A percentile compares a stretch with the other conserved stretches of the same genome.
Evolutionary conservation across 2,888 invertebrate genomes (phyloP).

Genomic region (Mythimna loreyi): DNA sequence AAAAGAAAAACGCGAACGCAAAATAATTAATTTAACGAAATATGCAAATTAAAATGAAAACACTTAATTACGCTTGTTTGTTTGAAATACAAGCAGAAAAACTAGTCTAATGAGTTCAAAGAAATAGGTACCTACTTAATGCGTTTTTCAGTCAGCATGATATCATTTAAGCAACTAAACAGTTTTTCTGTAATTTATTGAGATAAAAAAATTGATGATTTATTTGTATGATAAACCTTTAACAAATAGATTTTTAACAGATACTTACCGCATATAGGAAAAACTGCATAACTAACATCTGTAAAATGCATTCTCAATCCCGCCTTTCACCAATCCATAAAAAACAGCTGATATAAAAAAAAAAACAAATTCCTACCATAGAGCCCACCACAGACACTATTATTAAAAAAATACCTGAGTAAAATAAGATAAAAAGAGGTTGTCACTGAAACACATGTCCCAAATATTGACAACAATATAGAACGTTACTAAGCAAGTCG

Average conservation of each 20-base stretch:
- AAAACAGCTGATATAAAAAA: neutral
- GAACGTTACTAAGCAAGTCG: slow-evolving; percentile 64
- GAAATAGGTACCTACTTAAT: slow-evolving; percentile 22
- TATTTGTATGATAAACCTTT: neutral
- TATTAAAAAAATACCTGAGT: neutral
- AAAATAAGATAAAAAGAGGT: slow-evolving; percentile 9
- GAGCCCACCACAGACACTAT: neutral
- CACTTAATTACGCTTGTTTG: slow-evolving; percentile 50
- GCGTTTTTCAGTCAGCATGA: slow-evolving; percentile 31
- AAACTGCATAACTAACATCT: neutral
- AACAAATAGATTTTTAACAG: neutral
- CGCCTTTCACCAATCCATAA: neutral
- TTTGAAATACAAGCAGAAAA: slow-evolving; percentile 39
- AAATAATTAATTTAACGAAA: slow-evolving; percentile 45
- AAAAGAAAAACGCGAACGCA: slow-evolving; percentile 38
- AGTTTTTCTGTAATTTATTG: slow-evolving; percentile 3
- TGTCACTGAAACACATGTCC: slow-evolving; percentile 46
- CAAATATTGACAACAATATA: slow-evolving; percentile 63
- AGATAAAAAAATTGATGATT: neutral
- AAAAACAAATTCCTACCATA: neutral
- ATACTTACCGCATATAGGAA: neutral
- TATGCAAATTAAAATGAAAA: slow-evolving; percentile 49
- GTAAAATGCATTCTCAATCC: slow-evolving; percentile 2
- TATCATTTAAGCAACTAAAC: slow-evolving; percentile 14
- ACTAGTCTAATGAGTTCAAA: slow-evolving; percentile 23